Evolutionary conservation across 1,140 invertebrate genomes (phyloP).

Genomic region (Pseudomyrmex dendroicus): DNA sequence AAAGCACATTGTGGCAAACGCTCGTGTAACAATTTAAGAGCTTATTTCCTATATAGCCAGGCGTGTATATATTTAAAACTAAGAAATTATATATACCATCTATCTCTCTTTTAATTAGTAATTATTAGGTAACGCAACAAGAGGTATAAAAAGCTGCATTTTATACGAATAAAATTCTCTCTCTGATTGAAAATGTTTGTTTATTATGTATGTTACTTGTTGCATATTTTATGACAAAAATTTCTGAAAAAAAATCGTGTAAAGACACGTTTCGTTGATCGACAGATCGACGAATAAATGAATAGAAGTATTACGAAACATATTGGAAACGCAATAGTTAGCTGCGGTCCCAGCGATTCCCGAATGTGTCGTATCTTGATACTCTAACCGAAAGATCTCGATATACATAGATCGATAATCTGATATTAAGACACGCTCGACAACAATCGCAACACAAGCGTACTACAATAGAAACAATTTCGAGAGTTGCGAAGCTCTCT

Average conservation of each 20-base stretch:
- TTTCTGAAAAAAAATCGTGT: no score
- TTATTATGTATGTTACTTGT: no score
- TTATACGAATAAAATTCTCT: no score
- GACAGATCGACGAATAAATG: no score
- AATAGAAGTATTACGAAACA: no score
- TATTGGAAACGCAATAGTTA: conserved; percentile 6
- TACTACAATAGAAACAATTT: conserved; percentile 49
- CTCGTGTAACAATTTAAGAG: conserved; percentile 25
- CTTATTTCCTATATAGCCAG: background rate
- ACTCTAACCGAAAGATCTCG: conserved; percentile 38
- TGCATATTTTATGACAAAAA: no score
- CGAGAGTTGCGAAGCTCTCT: background rate
- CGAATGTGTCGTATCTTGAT: conserved; percentile 22
- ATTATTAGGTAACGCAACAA: background rate
- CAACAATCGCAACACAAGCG: conserved; percentile 24
- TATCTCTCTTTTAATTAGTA: background rate
- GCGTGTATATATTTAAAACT: background rate
- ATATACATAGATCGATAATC: conserved; percentile 35
- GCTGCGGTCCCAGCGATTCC: conserved; percentile 18
- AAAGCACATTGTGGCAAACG: conserved; percentile 29
- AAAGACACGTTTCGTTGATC: no score
- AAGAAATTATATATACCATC: background rate
- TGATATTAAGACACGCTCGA: conserved; percentile 24
- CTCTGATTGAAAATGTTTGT: no score
- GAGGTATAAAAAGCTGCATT: background rate